Percentiles rank a stretch among this genome's conserved stretches.
phyloP scores from a whole-genome alignment of 2,888 invertebrate species.

The Tipula helvola region DNA sequence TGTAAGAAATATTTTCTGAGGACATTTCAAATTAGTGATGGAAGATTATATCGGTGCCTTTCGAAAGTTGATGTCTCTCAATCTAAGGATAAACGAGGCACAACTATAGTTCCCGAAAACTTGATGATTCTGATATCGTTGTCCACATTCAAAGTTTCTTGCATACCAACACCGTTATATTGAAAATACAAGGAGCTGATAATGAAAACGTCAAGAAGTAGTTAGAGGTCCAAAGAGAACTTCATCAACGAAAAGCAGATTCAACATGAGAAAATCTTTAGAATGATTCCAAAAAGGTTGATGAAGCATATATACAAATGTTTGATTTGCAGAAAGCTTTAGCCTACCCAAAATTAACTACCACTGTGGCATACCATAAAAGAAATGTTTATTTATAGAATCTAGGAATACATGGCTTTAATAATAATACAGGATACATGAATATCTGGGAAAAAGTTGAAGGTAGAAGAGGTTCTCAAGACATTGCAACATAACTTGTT shows the following conservation, averaged over 20 bases:
- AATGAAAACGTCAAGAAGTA: too few relatives aligned
- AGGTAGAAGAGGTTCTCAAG: constrained; percentile 22
- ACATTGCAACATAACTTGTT: constrained; percentile 22
- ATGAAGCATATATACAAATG: constrained; percentile 15
- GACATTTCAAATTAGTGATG: too few relatives aligned
- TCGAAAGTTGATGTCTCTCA: too few relatives aligned
- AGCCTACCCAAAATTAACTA: constrained; percentile 20
- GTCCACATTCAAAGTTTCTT: constrained; percentile 20
- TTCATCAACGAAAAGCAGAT: too few relatives aligned
- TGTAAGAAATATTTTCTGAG: too few relatives aligned
- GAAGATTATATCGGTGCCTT: too few relatives aligned
- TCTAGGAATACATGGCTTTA: constrained; percentile 21
- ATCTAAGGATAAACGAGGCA: too few relatives aligned
- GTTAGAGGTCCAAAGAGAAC: too few relatives aligned
- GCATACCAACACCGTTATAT: constrained; percentile 21
- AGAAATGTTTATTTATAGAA: constrained; percentile 23
- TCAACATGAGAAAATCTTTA: constrained; percentile 16
- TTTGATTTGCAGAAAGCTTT: constrained; percentile 18
- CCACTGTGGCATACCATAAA: constrained; percentile 22
- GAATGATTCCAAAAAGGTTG: constrained; percentile 17
- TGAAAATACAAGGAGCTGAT: too few relatives aligned
- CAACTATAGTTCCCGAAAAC: constrained; percentile 18
- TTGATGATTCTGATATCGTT: constrained; percentile 19
- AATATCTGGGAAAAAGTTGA: constrained; percentile 22
- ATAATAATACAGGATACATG: constrained; percentile 21